Evolutionary conservation across 64 coral and sea anemone genomes (phyloP).

Genomic region (Acropora tenuis): DNA sequence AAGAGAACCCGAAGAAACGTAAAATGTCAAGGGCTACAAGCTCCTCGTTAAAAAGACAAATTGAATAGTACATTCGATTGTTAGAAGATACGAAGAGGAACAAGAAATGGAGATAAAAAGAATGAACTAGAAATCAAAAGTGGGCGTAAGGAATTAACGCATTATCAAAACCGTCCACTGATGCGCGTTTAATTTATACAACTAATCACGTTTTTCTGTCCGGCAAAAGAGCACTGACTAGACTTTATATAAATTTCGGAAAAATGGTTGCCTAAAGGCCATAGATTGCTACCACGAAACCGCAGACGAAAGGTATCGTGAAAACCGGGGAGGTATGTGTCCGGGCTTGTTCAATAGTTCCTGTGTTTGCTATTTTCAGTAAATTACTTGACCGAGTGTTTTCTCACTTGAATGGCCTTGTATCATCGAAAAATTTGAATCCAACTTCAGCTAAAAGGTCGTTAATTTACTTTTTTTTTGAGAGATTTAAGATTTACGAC

Average conservation of each 20-base stretch:
- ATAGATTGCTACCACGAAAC: neutral
- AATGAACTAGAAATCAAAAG: no score
- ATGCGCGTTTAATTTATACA: neutral
- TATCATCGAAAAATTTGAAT: constrained; percentile 38
- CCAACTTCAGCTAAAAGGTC: constrained; percentile 14
- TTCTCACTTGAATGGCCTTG: neutral
- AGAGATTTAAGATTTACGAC: neutral
- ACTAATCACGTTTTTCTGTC: neutral
- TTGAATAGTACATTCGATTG: no score
- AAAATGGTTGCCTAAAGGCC: neutral
- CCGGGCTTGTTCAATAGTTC: constrained; percentile 20
- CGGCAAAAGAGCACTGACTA: neutral
- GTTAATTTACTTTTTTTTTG: neutral
- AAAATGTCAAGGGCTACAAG: no score
- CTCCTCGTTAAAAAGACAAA: no score
- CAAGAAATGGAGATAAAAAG: no score
- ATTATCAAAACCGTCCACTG: neutral
- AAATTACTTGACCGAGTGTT: neutral
- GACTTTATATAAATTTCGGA: neutral
- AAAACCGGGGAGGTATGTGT: neutral
- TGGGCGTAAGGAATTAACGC: no score
- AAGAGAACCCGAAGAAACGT: no score
- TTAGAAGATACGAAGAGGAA: no score
- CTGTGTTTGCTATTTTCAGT: constrained; percentile 20
- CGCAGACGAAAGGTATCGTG: neutral